Base-by-base conservation (phyloP, 1,140 invertebrate species). In the Zelostemma sp. region DNA sequence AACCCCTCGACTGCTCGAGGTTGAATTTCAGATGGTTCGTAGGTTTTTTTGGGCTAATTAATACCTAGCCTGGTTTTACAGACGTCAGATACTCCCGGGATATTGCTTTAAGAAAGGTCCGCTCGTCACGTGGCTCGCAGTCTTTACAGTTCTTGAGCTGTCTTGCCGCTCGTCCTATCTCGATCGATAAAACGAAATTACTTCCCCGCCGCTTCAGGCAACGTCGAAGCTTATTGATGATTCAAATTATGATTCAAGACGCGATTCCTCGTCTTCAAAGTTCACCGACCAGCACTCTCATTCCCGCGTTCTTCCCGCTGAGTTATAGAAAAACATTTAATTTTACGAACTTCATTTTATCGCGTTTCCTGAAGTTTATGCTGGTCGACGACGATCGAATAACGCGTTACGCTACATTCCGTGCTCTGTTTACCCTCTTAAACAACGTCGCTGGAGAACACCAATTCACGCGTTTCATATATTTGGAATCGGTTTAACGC, bases 151-250 rank as follows among this genome's bases (percentile, higher is more conserved):
- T 38, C n/a, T 11, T n/a, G 9, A 38, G 35, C 12, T 14, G 35
- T 38, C 35, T 38, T n/a, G n/a, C n/a, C 35, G 35, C 12, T 38
- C 35, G 35, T 38, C 35, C n/a, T 8, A 25, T 25, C 35, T 11
- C 12, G 35, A 38, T 38, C 35, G 35, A n/a, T 38, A 38, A 38
- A 38, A 38, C 12, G 35, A 38, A 38, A 38, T 38, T 38, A 38
- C 35, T 38, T n/a, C 11, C 35, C 35, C 12, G 12, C 3, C 9
- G 35, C 35, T n/a, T 38, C 9, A 14, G 12, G 35, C 35, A 38
- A 38, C 12, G 35, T 38, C 35, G 35, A 38, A n/a, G 3, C 12
- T 14, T 38, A 38, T 38, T 38, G 35, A 38, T 38, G 35, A 38
- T 38, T 38, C 12, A 25, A 25, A 25, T 25, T 25, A 25, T 25